These are phyloP conservation scores for Dasyurus viverrinus DNA, from an alignment of 2,113 vertebrate species.

Conservation along the genomic window DNA sequence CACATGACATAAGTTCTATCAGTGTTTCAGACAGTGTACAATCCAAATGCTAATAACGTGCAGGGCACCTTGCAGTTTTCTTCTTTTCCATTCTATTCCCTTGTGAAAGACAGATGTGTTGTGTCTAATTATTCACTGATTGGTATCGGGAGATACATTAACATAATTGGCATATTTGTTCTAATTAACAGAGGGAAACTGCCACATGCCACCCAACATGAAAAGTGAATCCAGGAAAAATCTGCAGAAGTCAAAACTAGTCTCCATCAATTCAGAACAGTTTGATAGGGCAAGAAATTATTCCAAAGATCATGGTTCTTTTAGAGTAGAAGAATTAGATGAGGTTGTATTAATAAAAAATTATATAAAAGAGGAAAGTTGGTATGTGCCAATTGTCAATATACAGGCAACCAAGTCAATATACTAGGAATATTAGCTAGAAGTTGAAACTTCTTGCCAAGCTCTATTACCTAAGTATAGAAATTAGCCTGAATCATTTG, in stretches of 20 bases:
- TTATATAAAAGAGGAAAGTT: constrained; percentile 89
- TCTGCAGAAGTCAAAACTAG: constrained; percentile 66
- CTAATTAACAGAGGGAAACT: constrained; percentile 93
- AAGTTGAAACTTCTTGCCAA: constrained; percentile 83
- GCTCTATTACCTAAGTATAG: constrained; percentile 65
- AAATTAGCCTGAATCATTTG: constrained; percentile 17
- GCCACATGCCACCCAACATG: constrained; percentile 89
- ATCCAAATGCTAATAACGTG: constrained; percentile 65
- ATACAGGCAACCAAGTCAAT: constrained; percentile 87
- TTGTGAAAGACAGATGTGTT: constrained; percentile 87
- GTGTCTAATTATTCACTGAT: constrained; percentile 92
- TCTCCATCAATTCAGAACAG: constrained; percentile 32
- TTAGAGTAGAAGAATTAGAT: constrained; percentile 75
- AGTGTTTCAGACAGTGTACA: background rate
- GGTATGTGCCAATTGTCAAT: constrained; percentile 91
- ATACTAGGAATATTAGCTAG: constrained; percentile 83
- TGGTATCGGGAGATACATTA: constrained; percentile 92
- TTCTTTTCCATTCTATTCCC: constrained; percentile 70
- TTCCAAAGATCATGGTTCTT: constrained; percentile 53
- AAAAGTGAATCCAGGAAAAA: constrained; percentile 80
- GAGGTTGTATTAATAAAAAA: constrained; percentile 90
- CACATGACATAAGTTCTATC: accelerated
- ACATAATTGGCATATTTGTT: constrained; percentile 96
- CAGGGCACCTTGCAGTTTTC: constrained; percentile 70
- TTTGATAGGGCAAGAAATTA: background rate